Base-by-base conservation (phyloP, 2,113 vertebrate genomes). In the Cryptoleucopteryx plumbea region DNA sequence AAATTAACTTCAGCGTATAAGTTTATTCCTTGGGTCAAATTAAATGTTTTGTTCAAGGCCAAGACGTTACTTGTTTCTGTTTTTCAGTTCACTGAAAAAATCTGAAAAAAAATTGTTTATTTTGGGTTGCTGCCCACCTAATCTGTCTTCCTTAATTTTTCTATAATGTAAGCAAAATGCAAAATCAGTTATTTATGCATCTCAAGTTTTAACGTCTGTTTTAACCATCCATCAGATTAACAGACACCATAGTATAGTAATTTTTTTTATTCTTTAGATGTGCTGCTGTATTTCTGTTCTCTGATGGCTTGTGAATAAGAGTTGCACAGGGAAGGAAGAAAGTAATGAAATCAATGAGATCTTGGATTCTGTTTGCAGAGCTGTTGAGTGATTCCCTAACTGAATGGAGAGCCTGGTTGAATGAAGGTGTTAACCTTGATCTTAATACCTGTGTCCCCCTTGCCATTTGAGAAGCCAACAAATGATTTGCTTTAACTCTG, bases 341-440 rank as follows among this genome's bases (percentile, higher is more conserved):
- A 61, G 43, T 27, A 21, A 34, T 34, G 65, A 61, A 84, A 59
- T 85, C 31, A 10, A 0, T 16, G 91, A 75, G 48, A 50, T 65
- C 8, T 29, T 67, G 73, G 48, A 9, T 53, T 94, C 47, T 14
- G 12, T 79, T 61, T 89, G 82, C 43, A 48, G 83, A 88, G 27
- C 52, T 75, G 91, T 42, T 92, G 94, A 94, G 83, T 82, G 94
- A 94, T 94, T 89, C 65, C 36, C 61, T 34, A 31, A 5, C 50
- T 61, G 71, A 75, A 71, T 27, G 53, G 48, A 71, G 66, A 82
- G 43, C 62, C 67, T 93, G 83, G 80, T 21, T 88, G 83, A 92
- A 91, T 75, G 91, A 95, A 94, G 81, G 83, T 87, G 88, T 95
- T 95, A 94, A 80, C 88, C 93, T 91, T 89, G 56, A 68, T 92